These are phyloP conservation scores for Ectemnius lituratus DNA, from an alignment of 2,888 invertebrate genomes.

Conservation along the genomic window DNA sequence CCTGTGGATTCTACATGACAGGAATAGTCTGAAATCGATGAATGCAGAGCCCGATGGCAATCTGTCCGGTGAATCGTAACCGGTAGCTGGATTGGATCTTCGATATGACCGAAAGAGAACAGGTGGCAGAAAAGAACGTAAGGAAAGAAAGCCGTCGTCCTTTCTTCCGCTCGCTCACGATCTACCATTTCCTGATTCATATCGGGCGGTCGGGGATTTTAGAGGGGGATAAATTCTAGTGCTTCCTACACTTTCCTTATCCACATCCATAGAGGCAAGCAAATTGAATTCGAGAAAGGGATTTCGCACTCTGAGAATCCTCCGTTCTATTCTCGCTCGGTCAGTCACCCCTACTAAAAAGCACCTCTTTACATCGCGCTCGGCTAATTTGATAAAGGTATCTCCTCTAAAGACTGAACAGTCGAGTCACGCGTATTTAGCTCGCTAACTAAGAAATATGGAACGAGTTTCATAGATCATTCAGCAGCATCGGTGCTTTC, in stretches of 20 bases:
- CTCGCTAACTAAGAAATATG: too few species aligned
- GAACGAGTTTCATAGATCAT: too few species aligned
- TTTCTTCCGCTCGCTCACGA: neutral
- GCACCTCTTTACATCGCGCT: too few species aligned
- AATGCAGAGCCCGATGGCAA: constrained; percentile 7
- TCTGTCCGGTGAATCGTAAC: neutral
- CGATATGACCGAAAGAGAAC: constrained; percentile 22
- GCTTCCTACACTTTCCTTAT: constrained; percentile 35
- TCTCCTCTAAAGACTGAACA: too few species aligned
- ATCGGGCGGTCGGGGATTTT: constrained; percentile 43
- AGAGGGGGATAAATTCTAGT: constrained; percentile 41
- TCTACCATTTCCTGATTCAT: constrained; percentile 37
- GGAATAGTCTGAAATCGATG: constrained; percentile 4
- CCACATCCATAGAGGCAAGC: constrained; percentile 6
- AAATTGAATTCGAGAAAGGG: constrained; percentile 40
- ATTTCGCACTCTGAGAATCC: neutral
- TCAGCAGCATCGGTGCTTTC: too few species aligned
- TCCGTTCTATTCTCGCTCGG: too few species aligned
- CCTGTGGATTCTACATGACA: neutral
- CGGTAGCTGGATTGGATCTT: neutral
- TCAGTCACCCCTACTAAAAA: too few species aligned
- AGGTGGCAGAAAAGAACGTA: constrained; percentile 44
- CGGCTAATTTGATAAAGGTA: too few species aligned
- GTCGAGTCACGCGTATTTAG: too few species aligned
- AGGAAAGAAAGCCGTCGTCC: constrained; percentile 17